Evolutionary conservation across 1,140 invertebrate species (phyloP).

Genomic region (Pemphigus obesinymphae): DNA sequence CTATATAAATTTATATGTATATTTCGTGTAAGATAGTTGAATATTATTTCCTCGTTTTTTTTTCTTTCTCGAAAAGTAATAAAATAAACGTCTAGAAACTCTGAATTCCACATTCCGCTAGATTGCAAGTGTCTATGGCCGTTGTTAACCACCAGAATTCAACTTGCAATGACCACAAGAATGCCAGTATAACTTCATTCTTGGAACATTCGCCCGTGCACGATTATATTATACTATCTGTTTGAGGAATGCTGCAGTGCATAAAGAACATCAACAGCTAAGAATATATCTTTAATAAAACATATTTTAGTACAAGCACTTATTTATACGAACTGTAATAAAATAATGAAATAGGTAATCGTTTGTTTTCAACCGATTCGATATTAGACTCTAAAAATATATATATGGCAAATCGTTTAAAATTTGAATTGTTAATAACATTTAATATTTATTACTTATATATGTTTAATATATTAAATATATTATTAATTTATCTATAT

Average conservation of each 20-base stretch:
- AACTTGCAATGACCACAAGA: neutral
- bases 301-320: neutral
- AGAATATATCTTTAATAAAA: too few species aligned
- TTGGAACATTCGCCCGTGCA: neutral
- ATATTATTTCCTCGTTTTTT: neutral
- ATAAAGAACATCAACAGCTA: too few species aligned
- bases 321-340: neutral
- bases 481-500: neutral
- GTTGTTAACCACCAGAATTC: neutral
- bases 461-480: too few species aligned
- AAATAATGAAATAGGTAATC: neutral
- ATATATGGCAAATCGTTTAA: too few species aligned
- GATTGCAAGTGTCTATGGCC: neutral
- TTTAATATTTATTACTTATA: neutral
- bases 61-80: neutral
- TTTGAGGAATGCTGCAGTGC: neutral
- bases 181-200: neutral
- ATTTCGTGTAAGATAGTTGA: neutral
- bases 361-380: too few species aligned
- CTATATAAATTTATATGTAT: too few species aligned
- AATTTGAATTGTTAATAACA: neutral
- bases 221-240: neutral
- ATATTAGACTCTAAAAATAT: too few species aligned
- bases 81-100: neutral
- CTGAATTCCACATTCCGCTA: slow-evolving; percentile 9